Evolutionary conservation across 2,797 vertebrate genomes (phyloP).

Genomic region (Okamejei kenojei): DNA sequence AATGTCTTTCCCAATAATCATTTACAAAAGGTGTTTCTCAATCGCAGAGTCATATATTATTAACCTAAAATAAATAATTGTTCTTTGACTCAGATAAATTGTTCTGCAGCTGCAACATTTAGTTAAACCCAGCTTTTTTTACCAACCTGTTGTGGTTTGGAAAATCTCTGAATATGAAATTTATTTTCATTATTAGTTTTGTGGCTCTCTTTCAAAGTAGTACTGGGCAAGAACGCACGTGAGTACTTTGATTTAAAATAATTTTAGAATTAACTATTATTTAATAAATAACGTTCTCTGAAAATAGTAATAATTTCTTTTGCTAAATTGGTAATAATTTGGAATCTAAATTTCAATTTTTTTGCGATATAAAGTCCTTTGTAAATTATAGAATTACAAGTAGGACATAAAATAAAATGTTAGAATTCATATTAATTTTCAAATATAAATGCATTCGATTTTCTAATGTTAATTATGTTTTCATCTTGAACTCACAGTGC

Average conservation of each 20-base stretch:
- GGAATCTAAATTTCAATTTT: background rate
- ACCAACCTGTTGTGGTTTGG: background rate
- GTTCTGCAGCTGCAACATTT: background rate
- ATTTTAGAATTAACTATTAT: background rate
- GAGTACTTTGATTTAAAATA: constrained; percentile 48
- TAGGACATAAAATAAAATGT: background rate
- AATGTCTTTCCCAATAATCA: background rate
- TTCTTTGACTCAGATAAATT: background rate
- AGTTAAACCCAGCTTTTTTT: background rate
- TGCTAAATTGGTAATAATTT: background rate
- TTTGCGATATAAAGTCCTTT: background rate
- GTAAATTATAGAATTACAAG: background rate
- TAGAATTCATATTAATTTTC: no score
- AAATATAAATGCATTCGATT: no score
- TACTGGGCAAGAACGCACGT: constrained; percentile 61
- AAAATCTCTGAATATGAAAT: constrained; percentile 46
- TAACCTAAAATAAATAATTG: constrained; percentile 30
- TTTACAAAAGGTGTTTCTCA: constrained; percentile 21
- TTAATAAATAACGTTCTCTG: background rate
- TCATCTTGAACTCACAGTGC: no score
- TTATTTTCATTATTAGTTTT: constrained; percentile 46
- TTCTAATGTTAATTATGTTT: no score
- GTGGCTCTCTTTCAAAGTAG: constrained; percentile 45
- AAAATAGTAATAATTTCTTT: background rate
- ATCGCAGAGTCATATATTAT: constrained; percentile 5